Evolutionary conservation across 2,797 vertebrate species (phyloP).

Genomic region (Lemur catta): DNA sequence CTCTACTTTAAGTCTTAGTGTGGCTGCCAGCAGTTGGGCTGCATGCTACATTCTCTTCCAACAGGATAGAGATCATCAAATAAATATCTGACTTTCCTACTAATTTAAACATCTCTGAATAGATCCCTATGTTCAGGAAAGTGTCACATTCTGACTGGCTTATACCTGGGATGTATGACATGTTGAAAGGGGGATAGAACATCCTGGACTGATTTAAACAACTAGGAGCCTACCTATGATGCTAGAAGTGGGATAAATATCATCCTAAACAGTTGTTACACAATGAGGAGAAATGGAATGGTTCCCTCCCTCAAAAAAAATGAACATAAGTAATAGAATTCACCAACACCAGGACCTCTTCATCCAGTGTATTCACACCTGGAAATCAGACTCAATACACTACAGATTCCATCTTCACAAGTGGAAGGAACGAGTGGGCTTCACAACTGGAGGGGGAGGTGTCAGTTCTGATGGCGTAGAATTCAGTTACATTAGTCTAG

Average conservation of each 20-base stretch:
- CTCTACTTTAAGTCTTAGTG: neutral
- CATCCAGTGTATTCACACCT: neutral
- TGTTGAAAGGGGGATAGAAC: neutral
- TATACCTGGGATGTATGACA: neutral
- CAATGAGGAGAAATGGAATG: neutral
- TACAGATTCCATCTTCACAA: neutral
- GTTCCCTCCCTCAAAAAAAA: neutral
- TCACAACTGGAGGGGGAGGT: neutral
- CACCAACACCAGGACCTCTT: neutral
- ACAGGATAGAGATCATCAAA: neutral
- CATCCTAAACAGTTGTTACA: neutral
- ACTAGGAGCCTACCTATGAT: neutral
- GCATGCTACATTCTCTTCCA: neutral
- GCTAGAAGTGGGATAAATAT: neutral
- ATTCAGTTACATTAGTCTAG: rapidly evolving
- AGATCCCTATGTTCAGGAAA: neutral
- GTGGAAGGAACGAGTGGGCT: neutral
- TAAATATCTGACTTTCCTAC: neutral
- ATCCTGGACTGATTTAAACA: neutral
- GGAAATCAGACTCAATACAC: neutral
- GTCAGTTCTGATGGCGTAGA: neutral
- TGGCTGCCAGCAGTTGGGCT: neutral
- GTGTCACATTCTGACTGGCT: neutral
- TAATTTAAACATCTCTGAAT: neutral
- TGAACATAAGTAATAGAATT: neutral